A percentile compares a stretch with the other conserved stretches of the same genome.
Evolutionary conservation across 1,140 invertebrate species (phyloP).

Genomic region (Palaemon carinicauda): DNA sequence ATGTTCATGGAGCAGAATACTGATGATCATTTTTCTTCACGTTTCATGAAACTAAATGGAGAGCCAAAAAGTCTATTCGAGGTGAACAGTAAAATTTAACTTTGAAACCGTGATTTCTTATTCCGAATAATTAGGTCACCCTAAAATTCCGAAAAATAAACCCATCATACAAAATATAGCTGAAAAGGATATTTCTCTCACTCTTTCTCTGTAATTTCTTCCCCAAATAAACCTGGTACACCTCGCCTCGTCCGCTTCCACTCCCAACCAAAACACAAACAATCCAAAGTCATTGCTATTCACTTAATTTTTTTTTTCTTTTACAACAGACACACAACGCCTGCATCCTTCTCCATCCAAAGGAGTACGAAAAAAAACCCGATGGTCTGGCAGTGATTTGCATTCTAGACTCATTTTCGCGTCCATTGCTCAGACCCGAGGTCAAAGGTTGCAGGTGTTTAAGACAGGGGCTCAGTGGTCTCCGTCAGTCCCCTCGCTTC

Average conservation of each 20-base stretch:
- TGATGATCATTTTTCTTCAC: too few species aligned
- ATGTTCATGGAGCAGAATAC: too few species aligned
- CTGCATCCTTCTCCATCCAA: background rate
- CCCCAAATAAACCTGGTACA: background rate
- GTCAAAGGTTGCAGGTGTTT: background rate
- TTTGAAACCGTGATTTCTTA: too few species aligned
- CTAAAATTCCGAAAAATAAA: too few species aligned
- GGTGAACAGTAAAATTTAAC: too few species aligned
- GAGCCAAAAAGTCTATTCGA: too few species aligned
- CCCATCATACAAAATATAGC: too few species aligned
- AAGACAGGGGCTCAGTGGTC: background rate
- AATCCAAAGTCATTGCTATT: too few species aligned
- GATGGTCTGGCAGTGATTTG: background rate
- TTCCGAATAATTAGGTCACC: too few species aligned
- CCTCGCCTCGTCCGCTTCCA: background rate
- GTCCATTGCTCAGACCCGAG: background rate
- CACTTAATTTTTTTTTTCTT: background rate
- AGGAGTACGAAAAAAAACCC: background rate
- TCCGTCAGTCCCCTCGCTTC: background rate
- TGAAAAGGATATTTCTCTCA: background rate
- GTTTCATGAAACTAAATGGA: too few species aligned
- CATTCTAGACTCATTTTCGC: conserved; percentile 5
- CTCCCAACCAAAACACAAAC: too few species aligned
- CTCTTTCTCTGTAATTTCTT: background rate
- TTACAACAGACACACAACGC: background rate